Percentiles rank a stretch among this genome's conserved stretches.
phyloP scores from a whole-genome alignment of 2,888 invertebrate genomes.

The Reticulitermes lucifugus region DNA sequence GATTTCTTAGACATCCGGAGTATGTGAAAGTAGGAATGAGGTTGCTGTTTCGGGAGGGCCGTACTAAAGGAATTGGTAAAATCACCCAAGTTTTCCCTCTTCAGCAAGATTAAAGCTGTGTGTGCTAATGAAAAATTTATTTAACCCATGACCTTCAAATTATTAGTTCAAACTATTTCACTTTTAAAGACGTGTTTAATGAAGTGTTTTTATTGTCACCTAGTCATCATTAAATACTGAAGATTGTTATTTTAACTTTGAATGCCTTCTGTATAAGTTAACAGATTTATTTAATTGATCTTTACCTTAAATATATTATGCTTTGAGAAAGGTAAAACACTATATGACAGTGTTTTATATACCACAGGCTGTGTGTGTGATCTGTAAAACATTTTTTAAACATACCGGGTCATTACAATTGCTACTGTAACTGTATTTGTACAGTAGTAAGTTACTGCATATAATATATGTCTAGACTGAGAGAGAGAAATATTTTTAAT shows the following conservation, averaged over 20 bases:
- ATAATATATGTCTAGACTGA: background rate
- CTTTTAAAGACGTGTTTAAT: background rate
- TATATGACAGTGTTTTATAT: constrained; percentile 23
- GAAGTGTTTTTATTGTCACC: background rate
- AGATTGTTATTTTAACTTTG: background rate
- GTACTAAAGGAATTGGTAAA: constrained; percentile 87
- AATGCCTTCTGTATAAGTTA: background rate
- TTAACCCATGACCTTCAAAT: background rate
- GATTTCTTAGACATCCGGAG: constrained; percentile 91
- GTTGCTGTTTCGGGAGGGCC: constrained; percentile 85
- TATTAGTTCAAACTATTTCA: background rate
- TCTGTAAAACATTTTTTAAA: background rate
- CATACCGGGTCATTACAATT: background rate
- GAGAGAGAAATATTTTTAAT: background rate
- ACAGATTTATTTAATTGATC: background rate
- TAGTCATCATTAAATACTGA: background rate
- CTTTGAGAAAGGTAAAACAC: background rate
- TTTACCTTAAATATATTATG: background rate
- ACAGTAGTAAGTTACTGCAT: background rate
- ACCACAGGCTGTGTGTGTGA: constrained; percentile 23
- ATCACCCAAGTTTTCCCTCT: constrained; percentile 80
- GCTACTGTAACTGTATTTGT: background rate
- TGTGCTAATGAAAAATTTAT: background rate
- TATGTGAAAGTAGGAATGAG: constrained; percentile 84
- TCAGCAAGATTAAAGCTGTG: constrained; percentile 26